Base-by-base conservation (phyloP, 1,140 invertebrate species). In the Frieseomelitta varia region DNA sequence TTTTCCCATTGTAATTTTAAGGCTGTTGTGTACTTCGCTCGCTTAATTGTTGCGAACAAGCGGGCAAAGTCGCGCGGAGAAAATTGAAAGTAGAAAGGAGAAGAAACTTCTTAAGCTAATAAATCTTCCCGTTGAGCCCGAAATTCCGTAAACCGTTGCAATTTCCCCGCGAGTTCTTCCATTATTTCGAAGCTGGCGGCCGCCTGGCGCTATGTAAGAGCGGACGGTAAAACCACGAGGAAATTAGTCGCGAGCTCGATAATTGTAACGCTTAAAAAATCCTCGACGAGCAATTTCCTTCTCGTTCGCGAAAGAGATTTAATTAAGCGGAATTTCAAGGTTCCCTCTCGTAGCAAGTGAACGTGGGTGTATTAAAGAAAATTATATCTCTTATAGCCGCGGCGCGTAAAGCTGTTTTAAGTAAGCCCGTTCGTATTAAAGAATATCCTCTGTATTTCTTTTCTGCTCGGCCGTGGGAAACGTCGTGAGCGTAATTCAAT, bases 401-500 rank as follows among this genome's bases (percentile, higher is more conserved):
- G 30, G 58, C 34, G 58, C 69, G 63, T 80, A 80, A 74, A 84
- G 58, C 77, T 56, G 21, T 84, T 80, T 80, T 80, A 84, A 72
- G 61, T 80, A 84, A 72, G 77, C 69, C 69, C 47, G 77, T 69
- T 79, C 56, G 30, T 80, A 80, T 84, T 79, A 84, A 84, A 80
- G 73, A 80, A 74, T 84, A 73, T 69, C 76, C 34, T 73, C 56
- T 80, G 51, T 77, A 77, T 84, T 84, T 84, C 69, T 80, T 80
- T n/a, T 84, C n/a, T 10, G 58, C 30, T 10, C 30, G 24, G 24
- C 19, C 51, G 34, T 47, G n/a, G 77, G 74, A 84, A 61, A 47
- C 81, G 55, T 39, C 69, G 78, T 84, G 58, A 84, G 68, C 24
- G 77, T 74, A 84, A 84, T 80, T 84, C 80, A 79, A 84, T 80